Percentiles rank a stretch among this genome's conserved stretches.
Evolutionary conservation across 1,140 invertebrate species (phyloP).

Genomic region (Anagrus nilaparvatae): DNA sequence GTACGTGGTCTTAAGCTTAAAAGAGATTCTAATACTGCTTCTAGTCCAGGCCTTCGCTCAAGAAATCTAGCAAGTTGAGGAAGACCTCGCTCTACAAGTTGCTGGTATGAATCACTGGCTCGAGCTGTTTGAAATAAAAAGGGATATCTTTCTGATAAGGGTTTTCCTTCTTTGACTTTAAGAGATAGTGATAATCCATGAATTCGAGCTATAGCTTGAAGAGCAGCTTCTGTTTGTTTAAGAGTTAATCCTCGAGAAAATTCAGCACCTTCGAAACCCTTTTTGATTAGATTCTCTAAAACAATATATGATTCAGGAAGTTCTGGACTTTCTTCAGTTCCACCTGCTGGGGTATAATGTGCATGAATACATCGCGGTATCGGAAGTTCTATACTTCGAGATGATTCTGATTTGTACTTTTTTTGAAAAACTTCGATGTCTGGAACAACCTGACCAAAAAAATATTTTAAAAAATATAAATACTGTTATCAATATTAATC

Average conservation of each 20-base stretch:
- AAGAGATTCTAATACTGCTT: conserved; percentile 44
- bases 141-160: conserved; percentile 55
- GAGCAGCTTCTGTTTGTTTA: conserved; percentile 52
- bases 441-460: conserved; percentile 56
- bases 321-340: conserved; percentile 41
- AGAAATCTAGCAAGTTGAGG: conserved; percentile 62
- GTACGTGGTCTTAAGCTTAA: conserved; percentile 46
- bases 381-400: conserved; percentile 38
- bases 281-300: conserved; percentile 47
- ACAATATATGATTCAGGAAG: conserved; percentile 54
- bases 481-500: no score
- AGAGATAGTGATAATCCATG: conserved; percentile 60
- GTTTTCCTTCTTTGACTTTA: conserved; percentile 49
- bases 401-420: conserved; percentile 28
- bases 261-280: conserved; percentile 45
- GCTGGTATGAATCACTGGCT: conserved; percentile 67
- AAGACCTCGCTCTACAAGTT: conserved; percentile 60
- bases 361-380: conserved; percentile 57
- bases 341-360: conserved; percentile 45
- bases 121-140: conserved; percentile 66
- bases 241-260: conserved; percentile 60
- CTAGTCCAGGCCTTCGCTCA: conserved; percentile 49
- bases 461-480: no score
- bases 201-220: conserved; percentile 57
- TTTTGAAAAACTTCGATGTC: conserved; percentile 48